These are phyloP conservation scores for Gnatocerus cornutus DNA, from an alignment of 2,888 invertebrate species.

Conservation along the genomic window DNA sequence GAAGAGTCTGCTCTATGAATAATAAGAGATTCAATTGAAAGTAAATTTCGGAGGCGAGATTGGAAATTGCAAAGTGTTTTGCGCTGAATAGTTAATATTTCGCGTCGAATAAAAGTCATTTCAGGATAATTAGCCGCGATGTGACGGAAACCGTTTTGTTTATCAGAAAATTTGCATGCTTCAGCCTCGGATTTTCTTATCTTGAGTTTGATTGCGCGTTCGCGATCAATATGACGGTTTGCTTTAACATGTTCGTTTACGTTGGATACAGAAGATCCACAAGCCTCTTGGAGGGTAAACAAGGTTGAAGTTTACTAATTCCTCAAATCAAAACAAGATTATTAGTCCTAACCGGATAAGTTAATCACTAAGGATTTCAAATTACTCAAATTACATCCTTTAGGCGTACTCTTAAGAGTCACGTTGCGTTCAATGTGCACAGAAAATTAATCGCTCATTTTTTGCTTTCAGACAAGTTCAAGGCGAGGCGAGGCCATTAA, in stretches of 20 bases:
- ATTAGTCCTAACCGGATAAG: slow-evolving; percentile 55
- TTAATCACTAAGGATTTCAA: slow-evolving; percentile 49
- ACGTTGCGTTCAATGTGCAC: slow-evolving; percentile 25
- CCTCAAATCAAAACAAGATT: slow-evolving; percentile 58
- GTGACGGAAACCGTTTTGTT: slow-evolving; percentile 51
- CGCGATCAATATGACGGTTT: slow-evolving; percentile 49
- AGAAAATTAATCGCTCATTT: slow-evolving; percentile 15
- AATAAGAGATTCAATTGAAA: slow-evolving; percentile 60
- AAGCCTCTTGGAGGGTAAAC: slow-evolving; percentile 53
- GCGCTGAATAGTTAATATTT: background rate
- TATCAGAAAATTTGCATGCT: slow-evolving; percentile 59
- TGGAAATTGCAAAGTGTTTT: slow-evolving; percentile 35
- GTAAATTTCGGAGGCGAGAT: slow-evolving; percentile 62
- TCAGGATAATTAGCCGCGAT: slow-evolving; percentile 10
- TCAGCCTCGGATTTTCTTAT: slow-evolving; percentile 48
- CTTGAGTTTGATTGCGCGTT: slow-evolving; percentile 36
- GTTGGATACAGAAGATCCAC: slow-evolving; percentile 49
- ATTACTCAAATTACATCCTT: slow-evolving; percentile 39
- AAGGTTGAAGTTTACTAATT: slow-evolving; percentile 54
- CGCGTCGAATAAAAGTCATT: slow-evolving; percentile 5
- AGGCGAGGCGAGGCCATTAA: slow-evolving; percentile 36
- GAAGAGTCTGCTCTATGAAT: slow-evolving; percentile 57
- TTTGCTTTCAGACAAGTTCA: slow-evolving; percentile 38
- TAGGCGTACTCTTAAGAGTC: slow-evolving; percentile 28
- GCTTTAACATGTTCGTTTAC: slow-evolving; percentile 48